Evolutionary conservation across 2,888 invertebrate species (phyloP), one percentile per base, ranked within the genome.

Genomic region (Apamea anceps): DNA sequence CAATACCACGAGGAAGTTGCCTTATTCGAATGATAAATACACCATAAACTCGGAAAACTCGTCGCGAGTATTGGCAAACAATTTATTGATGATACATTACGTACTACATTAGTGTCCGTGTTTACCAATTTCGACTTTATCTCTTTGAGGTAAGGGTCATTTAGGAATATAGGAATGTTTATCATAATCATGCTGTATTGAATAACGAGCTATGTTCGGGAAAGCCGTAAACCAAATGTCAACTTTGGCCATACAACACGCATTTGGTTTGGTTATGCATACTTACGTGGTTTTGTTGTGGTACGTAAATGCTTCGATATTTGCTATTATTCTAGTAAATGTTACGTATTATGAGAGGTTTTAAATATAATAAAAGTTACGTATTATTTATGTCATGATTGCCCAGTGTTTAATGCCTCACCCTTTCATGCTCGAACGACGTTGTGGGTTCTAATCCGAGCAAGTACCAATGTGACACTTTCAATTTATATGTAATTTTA

Each of bases 41-140:
- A 66, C 75, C 75, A 84, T 80, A 84, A 83, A 87, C 74, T 87
- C 42, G 42, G 72, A 54, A 68, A 82, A 51, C 85, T 88, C 86
- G 79, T 82, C 32, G 48, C 13, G 63, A 79, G 65, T 77, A 88
- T 87, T 78, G 82, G 70, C 66, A 77, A 85, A 82, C 71, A 82
- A 85, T 82, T 87, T 88, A 87, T 83, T 77, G 76, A 77, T 63
- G 75, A 79, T 85, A 76, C 65, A 75, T 80, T 75, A 75, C 71
- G 60, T 62, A 68, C 63, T 75, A 8, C 45, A 67, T n/a, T 15
- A 57, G 18, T 76, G 25, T 54, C 48, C 54, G 57, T 62, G 18
- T 68, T 63, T 51, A 48, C 73, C 42, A 72, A 54, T 82, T 77
- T 78, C 54, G 57, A 45, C 62, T 80, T 63, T 87, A 80, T 75